Evolutionary conservation across 2,113 vertebrate genomes (phyloP), one percentile per base, ranked within the genome.

Genomic region (Poeciliopsis occidentalis): DNA sequence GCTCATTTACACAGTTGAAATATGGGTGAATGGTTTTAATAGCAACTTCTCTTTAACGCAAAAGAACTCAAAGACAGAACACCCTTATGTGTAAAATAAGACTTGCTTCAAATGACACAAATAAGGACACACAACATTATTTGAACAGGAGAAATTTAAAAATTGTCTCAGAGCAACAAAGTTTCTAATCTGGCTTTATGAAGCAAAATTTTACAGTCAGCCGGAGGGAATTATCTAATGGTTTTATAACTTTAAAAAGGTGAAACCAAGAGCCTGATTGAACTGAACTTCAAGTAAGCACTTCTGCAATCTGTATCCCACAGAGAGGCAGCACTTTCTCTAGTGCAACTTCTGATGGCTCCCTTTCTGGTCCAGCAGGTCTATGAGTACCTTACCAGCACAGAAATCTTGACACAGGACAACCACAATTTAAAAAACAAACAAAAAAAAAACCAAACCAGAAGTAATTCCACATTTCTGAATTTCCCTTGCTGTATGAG

Each of bases 1-100:
- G 87, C 79, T 81, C 85, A 71, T 82, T 85, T 74, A 72, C 69
- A 67, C 22, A 27, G 62, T 83, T 86, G 88, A 75, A 85, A 89
- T 85, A 87, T 72, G 84, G 81, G 66, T 82, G 75, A 83, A 66
- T 84, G 79, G 27, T 85, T 87, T 84, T 67, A 82, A 78, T 37
- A 69, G 74, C 60, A 87, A 75, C 78, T 64, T 32, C 51, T 73
- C 73, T 57, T 66, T 10, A 67, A 11, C 67, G 54, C 26, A 64
- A 61, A 39, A n/a, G 54, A 80, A 77, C 79, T 73, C 31, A 66
- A 77, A 77, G 32, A 83, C n/a, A 69, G 60, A 84, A 78, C 22
- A 19, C 27, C 37, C 51, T 64, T 67, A n/a, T 73, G 73, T 41
- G 82, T 69, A 51, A 81, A 54, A 75, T 68, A 64, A 39, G 0